Conservation (phyloP, 2,888 invertebrate genomes). For the Agelastica alni region DNA sequence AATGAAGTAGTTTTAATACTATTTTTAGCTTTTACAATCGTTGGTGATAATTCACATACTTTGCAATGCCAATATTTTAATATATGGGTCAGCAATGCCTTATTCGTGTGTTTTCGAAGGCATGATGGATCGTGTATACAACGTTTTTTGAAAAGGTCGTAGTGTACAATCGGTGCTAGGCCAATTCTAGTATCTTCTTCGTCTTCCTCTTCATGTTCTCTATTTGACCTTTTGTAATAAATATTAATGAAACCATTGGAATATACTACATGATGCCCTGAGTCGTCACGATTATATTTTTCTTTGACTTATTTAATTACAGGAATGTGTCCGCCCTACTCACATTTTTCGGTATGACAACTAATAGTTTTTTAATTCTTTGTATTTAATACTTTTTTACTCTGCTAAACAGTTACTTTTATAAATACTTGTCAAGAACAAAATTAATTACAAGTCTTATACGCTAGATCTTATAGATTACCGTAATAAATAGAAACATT, state of each 20-base stretch:
- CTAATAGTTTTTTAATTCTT: no score
- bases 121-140: constrained; percentile 25
- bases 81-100: constrained; percentile 28
- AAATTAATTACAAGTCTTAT: no score
- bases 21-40: no score
- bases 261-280: constrained; percentile 25
- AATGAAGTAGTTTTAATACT: no score
- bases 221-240: constrained; percentile 26
- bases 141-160: constrained; percentile 24
- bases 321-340: constrained; percentile 22
- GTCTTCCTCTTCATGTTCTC: constrained; percentile 10
- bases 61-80: neutral
- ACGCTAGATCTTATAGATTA: no score
- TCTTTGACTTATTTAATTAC: constrained; percentile 24
- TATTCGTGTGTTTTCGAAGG: constrained; percentile 12
- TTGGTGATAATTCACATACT: neutral
- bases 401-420: no score
- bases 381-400: no score
- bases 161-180: constrained; percentile 7
- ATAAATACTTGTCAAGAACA: no score
- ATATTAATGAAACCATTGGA: constrained; percentile 29
- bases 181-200: constrained; percentile 7
- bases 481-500: no score
- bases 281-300: constrained; percentile 23
- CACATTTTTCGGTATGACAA: constrained; percentile 14